Evolutionary conservation across 2,888 invertebrate species (phyloP).

Genomic region (Sacculina carcini): DNA sequence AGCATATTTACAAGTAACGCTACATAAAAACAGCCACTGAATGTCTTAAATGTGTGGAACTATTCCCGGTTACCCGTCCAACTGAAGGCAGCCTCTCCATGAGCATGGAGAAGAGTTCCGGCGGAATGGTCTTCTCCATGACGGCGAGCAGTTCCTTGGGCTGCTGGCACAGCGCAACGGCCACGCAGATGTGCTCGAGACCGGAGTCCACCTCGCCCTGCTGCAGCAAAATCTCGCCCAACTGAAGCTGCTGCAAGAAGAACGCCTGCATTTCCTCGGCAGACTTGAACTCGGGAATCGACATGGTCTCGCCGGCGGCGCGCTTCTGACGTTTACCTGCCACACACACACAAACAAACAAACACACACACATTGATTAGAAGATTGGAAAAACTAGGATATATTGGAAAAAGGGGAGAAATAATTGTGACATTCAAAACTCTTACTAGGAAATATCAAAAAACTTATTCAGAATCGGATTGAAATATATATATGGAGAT

Average conservation of each 20-base stretch:
- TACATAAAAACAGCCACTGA: not conserved
- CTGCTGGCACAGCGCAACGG: constrained; percentile 91
- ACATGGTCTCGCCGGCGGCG: constrained; percentile 3
- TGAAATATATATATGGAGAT: no score
- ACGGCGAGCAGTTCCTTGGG: constrained; percentile 64
- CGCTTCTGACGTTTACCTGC: no score
- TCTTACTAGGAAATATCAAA: no score
- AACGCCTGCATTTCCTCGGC: constrained; percentile 82
- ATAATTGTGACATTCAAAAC: no score
- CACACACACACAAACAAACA: no score
- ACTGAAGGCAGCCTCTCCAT: constrained; percentile 48
- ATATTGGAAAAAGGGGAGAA: no score
- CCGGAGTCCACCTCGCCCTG: constrained; percentile 68
- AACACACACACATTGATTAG: no score
- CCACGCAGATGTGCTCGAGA: constrained; percentile 84
- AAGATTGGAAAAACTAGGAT: no score
- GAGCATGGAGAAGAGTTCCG: constrained; percentile 70
- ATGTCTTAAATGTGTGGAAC: no score
- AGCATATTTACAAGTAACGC: no score
- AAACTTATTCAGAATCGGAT: no score
- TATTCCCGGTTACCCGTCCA: constrained; percentile 12
- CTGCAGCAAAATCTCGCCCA: constrained; percentile 63
- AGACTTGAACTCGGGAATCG: constrained; percentile 53
- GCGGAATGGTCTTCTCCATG: constrained; percentile 81
- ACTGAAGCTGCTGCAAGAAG: constrained; percentile 15